Base-by-base conservation (phyloP, 2,888 invertebrate species). In the Drosophila mettleri region DNA sequence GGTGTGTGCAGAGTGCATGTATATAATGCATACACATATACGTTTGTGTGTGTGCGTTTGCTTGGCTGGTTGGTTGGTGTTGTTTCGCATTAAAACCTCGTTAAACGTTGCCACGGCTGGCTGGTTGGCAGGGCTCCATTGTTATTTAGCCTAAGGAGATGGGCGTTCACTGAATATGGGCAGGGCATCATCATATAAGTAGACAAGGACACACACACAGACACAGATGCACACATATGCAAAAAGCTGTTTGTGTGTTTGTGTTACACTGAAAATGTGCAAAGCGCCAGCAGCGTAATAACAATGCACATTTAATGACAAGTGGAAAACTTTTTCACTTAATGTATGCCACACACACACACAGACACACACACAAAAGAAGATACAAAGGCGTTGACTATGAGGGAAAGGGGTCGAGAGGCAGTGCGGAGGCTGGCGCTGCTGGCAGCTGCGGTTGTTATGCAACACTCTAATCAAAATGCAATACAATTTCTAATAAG, bases 291-390 rank as follows among this genome's bases (percentile, higher is more conserved):
- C 69, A 63, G 80, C 86, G 70, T 78, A 80, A 88, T 74, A 80
- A 78, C 82, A 87, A 87, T 79, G 76, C 88, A 84, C 88, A 87
- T 87, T 75, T 89, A 89, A 89, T 86, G 83, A 89, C 89, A 87
- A 89, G 86, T 82, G 76, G 85, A 86, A 86, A 83, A 88, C 66
- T 84, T 84, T 84, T 84, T 86, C 78, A 88, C 88, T 83, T 83
- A 88, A 83, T 88, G 77, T 78, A 86, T 86, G 88, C 78, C 89
- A 73, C 57, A 76, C 60, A 74, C 72, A 63, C 55, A 53, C 48
- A 24, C 10, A 52, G 31, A 55, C 46, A 31, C 31, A 24, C 9
- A 27, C 8, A 43, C n/a, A 43, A 61, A 34, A 33, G 20, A 65
- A 53, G 57, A 62, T 29, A 51, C 18, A 20, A 10, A 12, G 8